Conservation (phyloP, 2,113 vertebrate species). For the Nematolebias whitei region DNA sequence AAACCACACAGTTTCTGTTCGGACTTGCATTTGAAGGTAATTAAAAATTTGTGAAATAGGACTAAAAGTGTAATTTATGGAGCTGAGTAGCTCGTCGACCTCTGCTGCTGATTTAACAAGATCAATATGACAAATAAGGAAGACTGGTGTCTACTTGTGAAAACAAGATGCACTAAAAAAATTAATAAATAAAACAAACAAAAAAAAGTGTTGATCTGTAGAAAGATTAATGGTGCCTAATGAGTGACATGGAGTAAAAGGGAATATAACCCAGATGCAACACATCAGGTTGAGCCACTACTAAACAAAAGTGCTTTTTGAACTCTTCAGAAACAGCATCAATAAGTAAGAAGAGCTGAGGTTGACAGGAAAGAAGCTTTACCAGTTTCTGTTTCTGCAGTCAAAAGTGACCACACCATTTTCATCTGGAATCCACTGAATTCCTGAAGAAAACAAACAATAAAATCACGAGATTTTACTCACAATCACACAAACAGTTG, state of each 20-base stretch:
- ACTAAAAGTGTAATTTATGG: not conserved
- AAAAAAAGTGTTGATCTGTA: not conserved
- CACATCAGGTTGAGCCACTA: not conserved
- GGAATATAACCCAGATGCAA: not conserved
- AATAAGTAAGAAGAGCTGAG: not conserved
- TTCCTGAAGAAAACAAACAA: slow-evolving; percentile 78
- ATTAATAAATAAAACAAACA: not conserved
- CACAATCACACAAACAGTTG: slow-evolving; percentile 9
- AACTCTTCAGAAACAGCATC: not conserved
- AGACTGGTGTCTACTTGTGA: not conserved
- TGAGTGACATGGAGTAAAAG: not conserved
- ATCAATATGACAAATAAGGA: not conserved
- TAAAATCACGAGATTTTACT: slow-evolving; percentile 5
- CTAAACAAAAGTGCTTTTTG: not conserved
- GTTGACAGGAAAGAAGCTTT: slow-evolving; percentile 26
- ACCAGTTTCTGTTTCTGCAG: slow-evolving; percentile 95
- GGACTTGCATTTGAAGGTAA: not conserved
- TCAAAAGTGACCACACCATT: slow-evolving; percentile 95
- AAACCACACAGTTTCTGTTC: not conserved
- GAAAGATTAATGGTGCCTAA: not conserved
- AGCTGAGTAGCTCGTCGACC: not conserved
- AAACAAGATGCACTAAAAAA: not conserved
- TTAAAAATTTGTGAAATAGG: not conserved
- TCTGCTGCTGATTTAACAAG: slow-evolving; percentile 14
- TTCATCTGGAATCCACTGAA: slow-evolving; percentile 93